phyloP scores from a whole-genome alignment of 2,113 vertebrate species.

The Platichthys stellatus region DNA sequence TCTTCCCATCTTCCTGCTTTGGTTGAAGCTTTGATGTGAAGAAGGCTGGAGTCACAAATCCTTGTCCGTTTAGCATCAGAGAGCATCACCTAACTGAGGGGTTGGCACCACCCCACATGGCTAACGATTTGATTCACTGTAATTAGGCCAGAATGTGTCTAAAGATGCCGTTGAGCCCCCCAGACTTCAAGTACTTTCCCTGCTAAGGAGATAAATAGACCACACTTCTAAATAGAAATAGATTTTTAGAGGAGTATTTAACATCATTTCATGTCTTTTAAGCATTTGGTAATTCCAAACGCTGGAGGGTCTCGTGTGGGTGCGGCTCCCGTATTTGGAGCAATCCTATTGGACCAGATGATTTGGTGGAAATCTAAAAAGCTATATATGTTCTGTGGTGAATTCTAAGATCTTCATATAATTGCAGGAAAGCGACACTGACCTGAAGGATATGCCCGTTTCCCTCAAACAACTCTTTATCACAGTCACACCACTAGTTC shows the following conservation, averaged over 20 bases:
- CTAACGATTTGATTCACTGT: slow-evolving; percentile 77
- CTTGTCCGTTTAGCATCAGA: slow-evolving; percentile 80
- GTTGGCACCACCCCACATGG: slow-evolving; percentile 73
- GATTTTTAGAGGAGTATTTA: slow-evolving; percentile 65
- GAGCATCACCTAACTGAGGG: slow-evolving; percentile 65
- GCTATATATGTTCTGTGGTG: not conserved
- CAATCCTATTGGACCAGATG: slow-evolving; percentile 18
- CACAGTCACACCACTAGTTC: not conserved
- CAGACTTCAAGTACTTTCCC: slow-evolving; percentile 52
- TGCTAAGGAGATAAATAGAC: slow-evolving; percentile 71
- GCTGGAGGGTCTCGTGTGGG: slow-evolving; percentile 55
- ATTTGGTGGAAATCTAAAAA: slow-evolving; percentile 33
- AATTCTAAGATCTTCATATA: slow-evolving; percentile 28
- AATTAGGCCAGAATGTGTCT: slow-evolving; percentile 81
- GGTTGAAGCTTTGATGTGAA: slow-evolving; percentile 78
- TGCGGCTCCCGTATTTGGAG: slow-evolving; percentile 28
- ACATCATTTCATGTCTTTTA: slow-evolving; percentile 57
- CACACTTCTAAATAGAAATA: slow-evolving; percentile 54
- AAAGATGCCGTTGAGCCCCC: slow-evolving; percentile 71
- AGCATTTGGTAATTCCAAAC: slow-evolving; percentile 50
- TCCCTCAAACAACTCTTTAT: not conserved
- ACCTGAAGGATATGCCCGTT: not conserved
- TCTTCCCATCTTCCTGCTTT: slow-evolving; percentile 51
- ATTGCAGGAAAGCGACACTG: not conserved
- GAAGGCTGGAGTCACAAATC: slow-evolving; percentile 73